Conservation (phyloP, 2,113 vertebrate genomes). For the Dipodomys ordii region DNA sequence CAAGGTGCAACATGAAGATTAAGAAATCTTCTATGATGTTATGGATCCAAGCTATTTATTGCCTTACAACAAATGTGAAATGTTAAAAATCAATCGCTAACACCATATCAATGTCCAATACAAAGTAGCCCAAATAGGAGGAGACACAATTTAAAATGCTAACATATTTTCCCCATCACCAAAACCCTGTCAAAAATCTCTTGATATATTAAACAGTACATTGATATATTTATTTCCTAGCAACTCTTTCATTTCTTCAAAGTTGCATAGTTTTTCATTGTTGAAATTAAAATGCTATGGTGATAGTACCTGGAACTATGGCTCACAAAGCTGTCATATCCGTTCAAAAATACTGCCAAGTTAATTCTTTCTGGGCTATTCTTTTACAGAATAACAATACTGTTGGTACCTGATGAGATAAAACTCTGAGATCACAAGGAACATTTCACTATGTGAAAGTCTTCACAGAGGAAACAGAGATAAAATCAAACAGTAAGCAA, state of each 20-base stretch:
- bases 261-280: slow-evolving; percentile 39
- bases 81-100: slow-evolving; percentile 67
- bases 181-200: slow-evolving; percentile 56
- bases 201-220: slow-evolving; percentile 21
- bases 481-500: slow-evolving; percentile 43
- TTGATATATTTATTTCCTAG: slow-evolving; percentile 6
- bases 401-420: slow-evolving; percentile 42
- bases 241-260: slow-evolving; percentile 56
- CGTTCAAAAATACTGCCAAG: slow-evolving; percentile 57
- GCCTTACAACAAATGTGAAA: slow-evolving; percentile 51
- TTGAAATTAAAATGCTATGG: slow-evolving; percentile 61
- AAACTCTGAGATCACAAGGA: slow-evolving; percentile 37
- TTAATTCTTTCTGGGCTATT: slow-evolving; percentile 64
- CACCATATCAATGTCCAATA: slow-evolving; percentile 31
- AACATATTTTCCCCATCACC: slow-evolving; percentile 35
- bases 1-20: slow-evolving; percentile 80
- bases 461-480: slow-evolving; percentile 14
- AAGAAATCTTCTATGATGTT: slow-evolving; percentile 68
- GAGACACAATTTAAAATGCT: slow-evolving; percentile 24
- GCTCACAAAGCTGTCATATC: slow-evolving; percentile 64
- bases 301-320: slow-evolving; percentile 15
- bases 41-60: slow-evolving; percentile 37
- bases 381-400: slow-evolving; percentile 52
- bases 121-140: slow-evolving; percentile 35
- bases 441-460: slow-evolving; percentile 32